Percentiles rank a stretch among this genome's conserved stretches.
Conservation (phyloP, 2,888 invertebrate genomes). For the Adineta ricciae region DNA sequence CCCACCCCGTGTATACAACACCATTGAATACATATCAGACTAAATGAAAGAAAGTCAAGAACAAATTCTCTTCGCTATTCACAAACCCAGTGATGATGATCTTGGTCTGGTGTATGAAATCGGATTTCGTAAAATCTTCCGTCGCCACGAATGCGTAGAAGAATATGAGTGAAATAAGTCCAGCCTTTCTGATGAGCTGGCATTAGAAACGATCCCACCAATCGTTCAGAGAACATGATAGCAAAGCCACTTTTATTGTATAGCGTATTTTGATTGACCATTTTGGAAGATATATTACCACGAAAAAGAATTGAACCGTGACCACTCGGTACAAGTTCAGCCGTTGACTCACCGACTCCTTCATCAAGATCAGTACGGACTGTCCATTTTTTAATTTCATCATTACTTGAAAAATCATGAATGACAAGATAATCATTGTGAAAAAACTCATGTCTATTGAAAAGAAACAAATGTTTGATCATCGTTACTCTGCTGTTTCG, state of each 20-base stretch:
- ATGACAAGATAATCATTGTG: conserved; percentile 27
- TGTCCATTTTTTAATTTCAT: conserved; percentile 30
- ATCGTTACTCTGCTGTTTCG: not conserved
- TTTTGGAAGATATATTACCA: conserved; percentile 30
- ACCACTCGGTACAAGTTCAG: conserved; percentile 4
- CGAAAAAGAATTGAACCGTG: conserved; percentile 29
- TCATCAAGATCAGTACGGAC: conserved; percentile 27
- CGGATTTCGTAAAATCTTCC: conserved; percentile 79
- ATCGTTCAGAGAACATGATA: conserved; percentile 25
- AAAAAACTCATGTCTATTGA: conserved; percentile 18
- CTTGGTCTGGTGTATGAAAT: conserved; percentile 54
- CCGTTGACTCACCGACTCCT: conserved; percentile 29
- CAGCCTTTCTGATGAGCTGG: conserved; percentile 60
- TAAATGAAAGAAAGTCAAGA: not conserved
- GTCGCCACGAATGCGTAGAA: conserved; percentile 78
- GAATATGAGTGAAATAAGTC: conserved; percentile 64
- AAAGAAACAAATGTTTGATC: not conserved
- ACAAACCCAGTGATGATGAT: not conserved
- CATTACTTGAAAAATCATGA: conserved; percentile 20
- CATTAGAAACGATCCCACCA: conserved; percentile 37
- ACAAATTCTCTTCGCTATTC: not conserved
- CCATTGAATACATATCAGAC: conserved; percentile 31
- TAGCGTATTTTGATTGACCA: conserved; percentile 26
- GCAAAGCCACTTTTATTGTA: conserved; percentile 30
- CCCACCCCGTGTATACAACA: conserved; percentile 83